These are phyloP conservation scores for Galerucella calmariensis DNA, from an alignment of 2,888 invertebrate genomes.

Conservation along the genomic window DNA sequence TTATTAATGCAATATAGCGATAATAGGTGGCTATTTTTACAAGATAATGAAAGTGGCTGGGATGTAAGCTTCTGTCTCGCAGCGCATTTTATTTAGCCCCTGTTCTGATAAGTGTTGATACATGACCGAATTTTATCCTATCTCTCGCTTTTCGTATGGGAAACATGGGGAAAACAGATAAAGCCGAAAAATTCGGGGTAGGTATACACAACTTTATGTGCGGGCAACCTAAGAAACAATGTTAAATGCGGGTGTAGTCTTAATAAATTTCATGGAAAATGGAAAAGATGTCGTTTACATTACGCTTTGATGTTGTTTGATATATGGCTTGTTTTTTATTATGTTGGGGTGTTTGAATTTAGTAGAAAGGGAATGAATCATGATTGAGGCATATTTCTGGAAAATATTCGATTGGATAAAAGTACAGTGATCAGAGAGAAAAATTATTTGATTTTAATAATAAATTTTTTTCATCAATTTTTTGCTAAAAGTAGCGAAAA, in stretches of 20 bases:
- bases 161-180: slow-evolving; percentile 35
- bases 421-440: no score
- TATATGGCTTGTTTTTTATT: slow-evolving; percentile 24
- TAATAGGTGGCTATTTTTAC: slow-evolving; percentile 44
- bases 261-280: slow-evolving; percentile 38
- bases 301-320: slow-evolving; percentile 33
- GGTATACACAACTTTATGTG: slow-evolving; percentile 36
- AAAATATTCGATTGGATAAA: no score
- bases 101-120: slow-evolving; percentile 56
- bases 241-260: slow-evolving; percentile 33
- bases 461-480: no score
- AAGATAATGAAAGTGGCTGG: slow-evolving; percentile 47
- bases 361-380: not conserved
- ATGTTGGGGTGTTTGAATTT: slow-evolving; percentile 3
- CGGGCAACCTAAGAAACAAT: slow-evolving; percentile 36
- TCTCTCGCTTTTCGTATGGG: slow-evolving; percentile 25
- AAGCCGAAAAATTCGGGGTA: slow-evolving; percentile 36
- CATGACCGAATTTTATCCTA: slow-evolving; percentile 48
- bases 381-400: not conserved
- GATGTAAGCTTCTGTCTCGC: slow-evolving; percentile 37
- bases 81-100: slow-evolving; percentile 50
- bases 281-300: slow-evolving; percentile 34
- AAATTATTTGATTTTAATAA: no score
- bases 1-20: slow-evolving; percentile 44
- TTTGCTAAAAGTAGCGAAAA: no score